phyloP scores from a whole-genome alignment of 2,797 vertebrate genomes.

The Lagorchestes hirsutus region DNA sequence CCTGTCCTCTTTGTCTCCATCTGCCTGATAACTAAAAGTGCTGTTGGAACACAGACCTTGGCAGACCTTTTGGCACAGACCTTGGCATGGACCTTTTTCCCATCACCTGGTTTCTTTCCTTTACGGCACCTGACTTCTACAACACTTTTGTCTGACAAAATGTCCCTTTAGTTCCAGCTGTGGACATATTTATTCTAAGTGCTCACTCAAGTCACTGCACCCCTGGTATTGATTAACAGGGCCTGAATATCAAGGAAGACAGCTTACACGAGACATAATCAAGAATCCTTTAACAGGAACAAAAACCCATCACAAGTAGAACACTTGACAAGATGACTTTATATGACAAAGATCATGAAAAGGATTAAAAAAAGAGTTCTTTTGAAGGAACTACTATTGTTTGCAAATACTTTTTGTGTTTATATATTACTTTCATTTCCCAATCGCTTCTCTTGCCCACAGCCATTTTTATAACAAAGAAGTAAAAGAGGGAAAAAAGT shows the following conservation, averaged over 20 bases:
- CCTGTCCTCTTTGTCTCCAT: background rate
- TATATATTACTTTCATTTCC: background rate
- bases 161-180: background rate
- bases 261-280: background rate
- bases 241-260: background rate
- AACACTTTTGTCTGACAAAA: background rate
- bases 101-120: background rate
- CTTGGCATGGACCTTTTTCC: background rate
- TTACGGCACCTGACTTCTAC: background rate
- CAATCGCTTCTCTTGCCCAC: background rate
- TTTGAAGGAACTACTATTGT: background rate
- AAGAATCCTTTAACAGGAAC: background rate
- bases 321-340: background rate
- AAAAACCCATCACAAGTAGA: background rate
- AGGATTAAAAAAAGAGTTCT: background rate
- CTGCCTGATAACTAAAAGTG: background rate
- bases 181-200: background rate
- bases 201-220: no score
- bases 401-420: background rate
- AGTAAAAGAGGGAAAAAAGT: background rate
- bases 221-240: background rate
- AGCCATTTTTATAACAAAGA: background rate
- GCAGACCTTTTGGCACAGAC: background rate
- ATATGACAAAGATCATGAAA: background rate
- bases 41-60: background rate